Evolutionary conservation across 2,113 vertebrate species (phyloP).

Genomic region (Lasiurus borealis): DNA sequence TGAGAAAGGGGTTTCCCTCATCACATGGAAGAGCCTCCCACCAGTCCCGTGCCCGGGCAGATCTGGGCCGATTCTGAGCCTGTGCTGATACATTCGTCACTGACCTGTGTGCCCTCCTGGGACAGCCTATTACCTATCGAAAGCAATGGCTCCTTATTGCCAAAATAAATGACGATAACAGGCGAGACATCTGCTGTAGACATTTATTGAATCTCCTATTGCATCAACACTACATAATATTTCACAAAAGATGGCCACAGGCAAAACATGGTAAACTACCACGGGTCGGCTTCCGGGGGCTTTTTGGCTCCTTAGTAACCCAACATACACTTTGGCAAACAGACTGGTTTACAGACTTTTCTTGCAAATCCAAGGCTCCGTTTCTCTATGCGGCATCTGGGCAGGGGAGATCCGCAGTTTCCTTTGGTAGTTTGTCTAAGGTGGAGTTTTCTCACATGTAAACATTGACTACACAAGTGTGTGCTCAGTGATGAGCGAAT

Average conservation of each 20-base stretch:
- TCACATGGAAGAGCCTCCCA: neutral
- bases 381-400: neutral
- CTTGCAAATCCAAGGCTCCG: neutral
- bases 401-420: neutral
- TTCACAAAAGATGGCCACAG: constrained; percentile 14
- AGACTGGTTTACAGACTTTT: neutral
- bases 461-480: neutral
- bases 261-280: constrained; percentile 44
- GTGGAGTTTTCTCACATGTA: neutral
- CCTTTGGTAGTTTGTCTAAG: constrained; percentile 26
- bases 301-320: constrained; percentile 17
- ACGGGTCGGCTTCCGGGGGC: neutral
- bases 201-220: constrained; percentile 81
- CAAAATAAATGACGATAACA: neutral
- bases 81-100: neutral
- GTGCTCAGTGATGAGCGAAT: neutral
- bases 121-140: neutral
- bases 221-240: neutral
- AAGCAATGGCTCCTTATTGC: neutral
- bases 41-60: neutral
- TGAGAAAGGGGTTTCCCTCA: neutral
- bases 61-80: neutral
- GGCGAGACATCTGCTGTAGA: constrained; percentile 51
- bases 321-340: neutral
- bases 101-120: neutral